Evolutionary conservation across 2,113 vertebrate species (phyloP).

Genomic region (Cryptomyrus ogoouensis): DNA sequence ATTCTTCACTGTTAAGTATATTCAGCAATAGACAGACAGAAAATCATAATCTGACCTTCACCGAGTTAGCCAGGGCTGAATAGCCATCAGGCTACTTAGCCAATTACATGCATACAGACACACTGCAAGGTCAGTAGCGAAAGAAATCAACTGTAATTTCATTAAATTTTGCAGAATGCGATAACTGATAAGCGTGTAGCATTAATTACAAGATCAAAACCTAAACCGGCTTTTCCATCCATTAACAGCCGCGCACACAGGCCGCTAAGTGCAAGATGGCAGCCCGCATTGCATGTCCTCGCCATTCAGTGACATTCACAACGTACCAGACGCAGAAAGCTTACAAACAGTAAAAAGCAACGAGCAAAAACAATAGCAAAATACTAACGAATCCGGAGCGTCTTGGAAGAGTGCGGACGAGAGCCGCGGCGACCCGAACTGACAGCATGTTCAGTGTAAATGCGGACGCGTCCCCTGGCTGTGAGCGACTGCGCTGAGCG

Average conservation of each 20-base stretch:
- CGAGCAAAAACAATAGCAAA: background rate
- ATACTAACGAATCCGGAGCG: conserved; percentile 78
- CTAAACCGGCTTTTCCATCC: background rate
- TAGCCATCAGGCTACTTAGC: background rate
- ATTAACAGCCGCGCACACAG: background rate
- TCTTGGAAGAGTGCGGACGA: conserved; percentile 73
- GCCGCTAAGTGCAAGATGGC: conserved; percentile 43
- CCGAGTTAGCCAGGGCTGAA: background rate
- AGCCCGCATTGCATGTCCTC: conserved; percentile 21
- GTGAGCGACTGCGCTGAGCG: background rate
- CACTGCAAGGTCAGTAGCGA: background rate
- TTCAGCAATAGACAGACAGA: background rate
- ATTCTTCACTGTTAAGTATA: background rate
- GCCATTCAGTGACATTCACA: conserved; percentile 22
- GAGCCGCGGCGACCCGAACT: conserved; percentile 78
- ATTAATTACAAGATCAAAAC: background rate
- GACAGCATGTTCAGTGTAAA: conserved; percentile 67
- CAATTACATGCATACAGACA: background rate
- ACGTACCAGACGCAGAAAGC: background rate
- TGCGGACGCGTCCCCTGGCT: background rate
- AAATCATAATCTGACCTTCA: conserved; percentile 20
- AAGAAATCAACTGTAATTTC: background rate
- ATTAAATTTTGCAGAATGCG: background rate
- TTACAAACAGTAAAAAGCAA: background rate
- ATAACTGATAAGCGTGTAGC: background rate